Evolutionary conservation across 2,888 invertebrate species (phyloP).

Genomic region (Sarcophaga variegata): DNA sequence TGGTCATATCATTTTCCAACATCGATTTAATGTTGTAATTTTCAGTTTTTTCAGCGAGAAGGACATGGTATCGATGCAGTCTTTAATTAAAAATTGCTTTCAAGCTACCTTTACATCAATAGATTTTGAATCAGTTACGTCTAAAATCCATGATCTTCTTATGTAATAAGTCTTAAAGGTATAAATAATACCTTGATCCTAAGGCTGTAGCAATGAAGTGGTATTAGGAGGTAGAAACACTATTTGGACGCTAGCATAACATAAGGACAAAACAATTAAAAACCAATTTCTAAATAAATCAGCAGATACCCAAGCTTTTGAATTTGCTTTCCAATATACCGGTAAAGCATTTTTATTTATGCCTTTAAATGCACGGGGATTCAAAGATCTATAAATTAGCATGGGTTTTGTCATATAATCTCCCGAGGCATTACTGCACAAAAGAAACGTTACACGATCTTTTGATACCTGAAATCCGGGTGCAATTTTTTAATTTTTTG

Average conservation of each 20-base stretch:
- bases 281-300: conserved; percentile 21
- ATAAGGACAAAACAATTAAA: conserved; percentile 16
- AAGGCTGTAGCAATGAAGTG: conserved; percentile 40
- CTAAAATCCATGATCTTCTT: conserved; percentile 13
- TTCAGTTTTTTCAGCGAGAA: conserved; percentile 35
- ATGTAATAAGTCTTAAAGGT: conserved; percentile 24
- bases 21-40: conserved; percentile 30
- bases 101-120: conserved; percentile 25
- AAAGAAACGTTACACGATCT: not conserved
- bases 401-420: not conserved
- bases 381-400: not conserved
- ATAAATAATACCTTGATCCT: conserved; percentile 56
- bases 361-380: conserved; percentile 21
- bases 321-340: conserved; percentile 17
- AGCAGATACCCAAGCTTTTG: conserved; percentile 10
- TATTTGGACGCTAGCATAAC: conserved; percentile 20
- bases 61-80: conserved; percentile 23
- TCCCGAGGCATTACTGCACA: conserved; percentile 14
- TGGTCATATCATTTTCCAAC: conserved; percentile 47
- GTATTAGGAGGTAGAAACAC: conserved; percentile 16
- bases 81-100: conserved; percentile 41
- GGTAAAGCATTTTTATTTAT: conserved; percentile 8
- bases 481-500: conserved; percentile 34
- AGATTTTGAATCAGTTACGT: conserved; percentile 40
- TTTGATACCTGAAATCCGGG: conserved; percentile 10